Evolutionary conservation across 2,113 vertebrate species (phyloP).

Genomic region (Hylia prasina): DNA sequence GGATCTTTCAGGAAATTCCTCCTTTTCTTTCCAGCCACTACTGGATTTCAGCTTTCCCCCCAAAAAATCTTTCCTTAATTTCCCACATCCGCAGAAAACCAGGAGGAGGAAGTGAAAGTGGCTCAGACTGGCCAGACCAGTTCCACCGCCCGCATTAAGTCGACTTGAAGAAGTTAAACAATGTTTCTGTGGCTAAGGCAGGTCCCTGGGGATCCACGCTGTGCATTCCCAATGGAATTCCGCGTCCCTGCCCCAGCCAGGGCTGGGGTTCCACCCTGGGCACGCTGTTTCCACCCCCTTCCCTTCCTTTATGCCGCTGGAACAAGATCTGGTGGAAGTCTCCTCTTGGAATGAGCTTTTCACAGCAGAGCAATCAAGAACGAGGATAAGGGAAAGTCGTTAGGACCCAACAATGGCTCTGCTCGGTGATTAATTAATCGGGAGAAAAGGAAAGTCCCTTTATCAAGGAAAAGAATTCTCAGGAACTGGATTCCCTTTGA

Average conservation of each 20-base stretch:
- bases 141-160: neutral
- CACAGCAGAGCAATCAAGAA: neutral
- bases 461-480: neutral
- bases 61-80: neutral
- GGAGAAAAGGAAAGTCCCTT: slow-evolving; percentile 26
- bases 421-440: slow-evolving; percentile 7
- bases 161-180: neutral
- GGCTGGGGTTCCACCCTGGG: neutral
- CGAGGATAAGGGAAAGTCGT: neutral
- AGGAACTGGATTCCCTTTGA: neutral
- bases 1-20: neutral
- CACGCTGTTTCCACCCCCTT: neutral
- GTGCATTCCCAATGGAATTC: neutral
- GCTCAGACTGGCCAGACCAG: neutral
- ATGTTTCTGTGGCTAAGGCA: neutral
- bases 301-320: neutral
- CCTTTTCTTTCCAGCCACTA: neutral
- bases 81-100: neutral
- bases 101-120: neutral
- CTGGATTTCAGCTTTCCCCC: neutral
- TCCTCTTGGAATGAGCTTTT: neutral
- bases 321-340: neutral
- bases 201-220: neutral
- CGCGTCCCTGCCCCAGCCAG: neutral
- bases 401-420: neutral